phyloP scores from a whole-genome alignment of 1,140 invertebrate species.

The Tachypleus tridentatus region DNA sequence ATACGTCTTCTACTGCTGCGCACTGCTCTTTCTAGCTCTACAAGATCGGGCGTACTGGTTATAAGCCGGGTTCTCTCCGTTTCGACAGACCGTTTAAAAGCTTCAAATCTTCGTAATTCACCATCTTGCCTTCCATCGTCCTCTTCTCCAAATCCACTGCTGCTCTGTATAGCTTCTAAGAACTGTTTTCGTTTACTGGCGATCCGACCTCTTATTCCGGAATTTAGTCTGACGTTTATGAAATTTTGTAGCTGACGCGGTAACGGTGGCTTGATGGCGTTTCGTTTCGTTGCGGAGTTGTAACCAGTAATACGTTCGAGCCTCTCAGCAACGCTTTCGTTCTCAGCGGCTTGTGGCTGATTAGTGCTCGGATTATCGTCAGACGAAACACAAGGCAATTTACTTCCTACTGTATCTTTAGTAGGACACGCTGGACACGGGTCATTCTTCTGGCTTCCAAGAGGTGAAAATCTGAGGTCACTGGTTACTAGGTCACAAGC shows the following conservation, averaged over 20 bases:
- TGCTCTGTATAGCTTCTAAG: neutral
- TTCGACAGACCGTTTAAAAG: constrained; percentile 9
- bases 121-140: neutral
- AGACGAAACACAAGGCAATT: too few relatives aligned
- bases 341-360: too few relatives aligned
- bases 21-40: constrained; percentile 14
- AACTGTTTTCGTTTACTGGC: constrained; percentile 14
- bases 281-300: neutral
- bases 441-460: too few relatives aligned
- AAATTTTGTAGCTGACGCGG: constrained; percentile 3
- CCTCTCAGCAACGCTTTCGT: too few relatives aligned
- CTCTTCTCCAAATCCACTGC: neutral
- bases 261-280: neutral
- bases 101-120: constrained; percentile 6
- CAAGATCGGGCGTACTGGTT: constrained; percentile 17
- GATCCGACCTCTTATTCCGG: constrained; percentile 8
- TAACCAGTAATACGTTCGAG: neutral
- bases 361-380: too few relatives aligned
- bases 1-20: constrained; percentile 7
- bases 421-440: too few relatives aligned
- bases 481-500: too few relatives aligned
- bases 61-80: constrained; percentile 13
- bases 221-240: neutral
- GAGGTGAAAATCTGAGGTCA: too few relatives aligned
- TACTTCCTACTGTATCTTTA: too few relatives aligned